These are phyloP conservation scores for Exocentrus adspersus DNA, from an alignment of 2,888 invertebrate species.

Conservation along the genomic window DNA sequence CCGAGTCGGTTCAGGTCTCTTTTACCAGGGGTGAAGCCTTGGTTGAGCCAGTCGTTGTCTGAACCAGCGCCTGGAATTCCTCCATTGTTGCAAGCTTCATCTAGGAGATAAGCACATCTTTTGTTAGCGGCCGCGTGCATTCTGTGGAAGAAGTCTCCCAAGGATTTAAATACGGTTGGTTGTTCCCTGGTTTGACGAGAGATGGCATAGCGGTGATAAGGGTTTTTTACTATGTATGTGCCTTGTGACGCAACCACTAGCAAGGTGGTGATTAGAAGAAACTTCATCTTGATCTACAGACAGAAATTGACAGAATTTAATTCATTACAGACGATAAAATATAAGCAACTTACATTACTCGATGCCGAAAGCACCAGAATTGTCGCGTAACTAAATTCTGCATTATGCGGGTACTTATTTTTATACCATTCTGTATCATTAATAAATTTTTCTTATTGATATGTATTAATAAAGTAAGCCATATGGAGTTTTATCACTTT, in stretches of 20 bases:
- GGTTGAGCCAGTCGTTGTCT: conserved; percentile 44
- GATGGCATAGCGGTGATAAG: not conserved
- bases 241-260: not conserved
- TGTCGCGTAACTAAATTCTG: not conserved
- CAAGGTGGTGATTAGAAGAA: not conserved
- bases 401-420: not conserved
- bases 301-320: not conserved
- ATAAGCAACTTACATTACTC: not conserved
- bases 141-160: conserved; percentile 37
- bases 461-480: conserved; percentile 30
- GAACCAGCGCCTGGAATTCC: conserved; percentile 46
- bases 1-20: conserved; percentile 63
- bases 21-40: conserved; percentile 47
- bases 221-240: conserved; percentile 1
- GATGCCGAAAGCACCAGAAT: not conserved
- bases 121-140: conserved; percentile 32
- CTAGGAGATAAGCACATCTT: conserved; percentile 64
- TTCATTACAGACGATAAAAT: too few relatives aligned
- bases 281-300: conserved; percentile 11
- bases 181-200: conserved; percentile 1
- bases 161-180: conserved; percentile 22
- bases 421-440: conserved; percentile 16
- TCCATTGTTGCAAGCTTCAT: conserved; percentile 58
- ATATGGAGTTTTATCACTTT: conserved; percentile 60
- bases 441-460: conserved; percentile 28